phyloP scores from a whole-genome alignment of 2,888 invertebrate species.

The Pammene fasciana region DNA sequence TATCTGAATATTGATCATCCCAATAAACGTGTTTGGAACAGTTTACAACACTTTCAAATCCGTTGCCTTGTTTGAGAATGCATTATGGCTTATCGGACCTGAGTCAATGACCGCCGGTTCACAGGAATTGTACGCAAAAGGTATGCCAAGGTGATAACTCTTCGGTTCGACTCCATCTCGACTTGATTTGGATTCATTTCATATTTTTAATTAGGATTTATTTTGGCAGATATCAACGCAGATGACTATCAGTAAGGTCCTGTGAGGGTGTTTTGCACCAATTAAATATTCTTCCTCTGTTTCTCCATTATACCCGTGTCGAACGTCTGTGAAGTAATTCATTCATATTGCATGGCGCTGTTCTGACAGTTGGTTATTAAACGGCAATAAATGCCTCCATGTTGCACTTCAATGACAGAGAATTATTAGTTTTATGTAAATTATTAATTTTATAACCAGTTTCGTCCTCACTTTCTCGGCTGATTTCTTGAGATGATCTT shows the following conservation, averaged over 20 bases:
- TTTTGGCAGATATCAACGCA: background rate
- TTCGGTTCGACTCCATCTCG: slow-evolving; percentile 48
- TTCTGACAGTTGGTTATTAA: slow-evolving; percentile 39
- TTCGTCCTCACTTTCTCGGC: slow-evolving; percentile 73
- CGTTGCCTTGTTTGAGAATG: slow-evolving; percentile 41
- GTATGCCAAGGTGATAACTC: slow-evolving; percentile 71
- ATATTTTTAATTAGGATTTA: slow-evolving; percentile 1
- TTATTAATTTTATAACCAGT: slow-evolving; percentile 67
- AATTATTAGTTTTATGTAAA: slow-evolving; percentile 65
- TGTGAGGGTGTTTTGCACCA: too few relatives aligned
- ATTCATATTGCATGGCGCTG: slow-evolving; percentile 13
- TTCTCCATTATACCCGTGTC: background rate
- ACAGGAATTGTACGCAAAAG: slow-evolving; percentile 65
- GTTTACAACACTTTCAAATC: slow-evolving; percentile 36
- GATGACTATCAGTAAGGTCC: too few relatives aligned
- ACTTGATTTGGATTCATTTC: slow-evolving; percentile 13
- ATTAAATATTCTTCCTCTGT: background rate
- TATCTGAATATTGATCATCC: slow-evolving; percentile 31
- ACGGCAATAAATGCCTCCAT: slow-evolving; percentile 46
- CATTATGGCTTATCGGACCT: slow-evolving; percentile 57
- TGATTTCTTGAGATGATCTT: slow-evolving; percentile 67
- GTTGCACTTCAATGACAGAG: slow-evolving; percentile 48
- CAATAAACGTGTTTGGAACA: slow-evolving; percentile 28
- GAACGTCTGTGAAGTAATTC: slow-evolving; percentile 7
- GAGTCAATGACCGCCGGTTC: slow-evolving; percentile 67